Percentiles rank a stretch among this genome's conserved stretches.
phyloP scores from a whole-genome alignment of 2,797 vertebrate species.

The Falco peregrinus region DNA sequence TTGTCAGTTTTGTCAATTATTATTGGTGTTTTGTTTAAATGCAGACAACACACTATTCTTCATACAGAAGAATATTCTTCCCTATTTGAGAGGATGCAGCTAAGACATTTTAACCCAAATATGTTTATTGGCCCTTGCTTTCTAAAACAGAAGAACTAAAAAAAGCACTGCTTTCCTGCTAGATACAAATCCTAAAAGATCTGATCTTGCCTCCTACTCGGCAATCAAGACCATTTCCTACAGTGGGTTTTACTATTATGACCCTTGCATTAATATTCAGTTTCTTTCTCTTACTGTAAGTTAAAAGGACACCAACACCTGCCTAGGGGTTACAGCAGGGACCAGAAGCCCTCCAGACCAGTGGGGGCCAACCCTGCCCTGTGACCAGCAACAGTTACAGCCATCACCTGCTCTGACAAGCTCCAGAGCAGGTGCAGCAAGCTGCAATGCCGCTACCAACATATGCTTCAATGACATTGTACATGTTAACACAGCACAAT shows the following conservation, averaged over 20 bases:
- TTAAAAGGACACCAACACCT: not conserved
- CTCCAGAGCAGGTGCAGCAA: not conserved
- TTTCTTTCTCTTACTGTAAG: not conserved
- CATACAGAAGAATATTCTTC: not conserved
- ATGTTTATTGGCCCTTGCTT: not conserved
- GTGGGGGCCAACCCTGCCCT: not conserved
- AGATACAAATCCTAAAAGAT: not conserved
- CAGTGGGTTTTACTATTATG: not conserved
- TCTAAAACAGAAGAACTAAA: not conserved
- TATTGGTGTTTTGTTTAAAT: not conserved
- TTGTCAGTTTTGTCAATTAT: not conserved
- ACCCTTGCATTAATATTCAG: not conserved
- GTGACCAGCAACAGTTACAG: fast-evolving
- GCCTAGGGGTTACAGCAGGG: not conserved
- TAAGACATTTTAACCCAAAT: not conserved
- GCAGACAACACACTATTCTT: not conserved
- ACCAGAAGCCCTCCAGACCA: not conserved
- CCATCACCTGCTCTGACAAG: not conserved
- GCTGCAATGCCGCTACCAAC: not conserved
- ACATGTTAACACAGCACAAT: not conserved
- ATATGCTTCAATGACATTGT: not conserved
- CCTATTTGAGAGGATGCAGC: not conserved
- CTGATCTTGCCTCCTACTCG: not conserved
- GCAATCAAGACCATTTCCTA: not conserved
- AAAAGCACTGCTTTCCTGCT: not conserved